phyloP scores from a whole-genome alignment of 2,888 invertebrate species.

The Sipha maydis region DNA sequence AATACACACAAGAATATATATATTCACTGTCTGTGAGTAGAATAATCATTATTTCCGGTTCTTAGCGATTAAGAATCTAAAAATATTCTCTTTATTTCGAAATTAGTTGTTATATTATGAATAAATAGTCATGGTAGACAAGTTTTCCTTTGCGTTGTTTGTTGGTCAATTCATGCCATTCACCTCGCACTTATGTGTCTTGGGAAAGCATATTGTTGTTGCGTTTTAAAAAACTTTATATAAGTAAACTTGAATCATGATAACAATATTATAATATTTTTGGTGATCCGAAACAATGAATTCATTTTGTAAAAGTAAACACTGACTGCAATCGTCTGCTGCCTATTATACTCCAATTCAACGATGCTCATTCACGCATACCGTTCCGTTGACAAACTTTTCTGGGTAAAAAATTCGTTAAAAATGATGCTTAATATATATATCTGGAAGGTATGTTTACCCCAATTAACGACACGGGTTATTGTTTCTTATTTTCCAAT shows the following conservation, averaged over 20 bases:
- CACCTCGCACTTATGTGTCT: background rate
- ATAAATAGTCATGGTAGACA: slow-evolving; percentile 5
- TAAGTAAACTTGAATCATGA: no score
- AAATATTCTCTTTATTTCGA: slow-evolving; percentile 16
- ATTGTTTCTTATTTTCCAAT: background rate
- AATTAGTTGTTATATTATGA: slow-evolving; percentile 17
- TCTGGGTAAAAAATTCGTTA: background rate
- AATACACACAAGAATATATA: background rate
- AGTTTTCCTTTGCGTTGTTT: background rate
- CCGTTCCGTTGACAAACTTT: background rate
- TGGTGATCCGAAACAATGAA: background rate
- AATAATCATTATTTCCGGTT: slow-evolving; percentile 19
- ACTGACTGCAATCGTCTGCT: background rate
- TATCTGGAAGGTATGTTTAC: background rate
- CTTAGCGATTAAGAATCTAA: background rate
- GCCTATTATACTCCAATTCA: background rate
- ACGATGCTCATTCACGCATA: slow-evolving; percentile 14
- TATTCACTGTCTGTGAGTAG: background rate
- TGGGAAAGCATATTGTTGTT: background rate
- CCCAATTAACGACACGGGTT: slow-evolving; percentile 3
- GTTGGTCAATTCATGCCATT: slow-evolving; percentile 24
- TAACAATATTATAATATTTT: background rate
- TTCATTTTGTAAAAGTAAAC: no score
- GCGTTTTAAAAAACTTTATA: background rate
- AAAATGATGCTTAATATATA: background rate